Percentiles rank a stretch among this genome's conserved stretches.
phyloP scores from a whole-genome alignment of 1,140 invertebrate species.

The Oryzaephilus surinamensis region DNA sequence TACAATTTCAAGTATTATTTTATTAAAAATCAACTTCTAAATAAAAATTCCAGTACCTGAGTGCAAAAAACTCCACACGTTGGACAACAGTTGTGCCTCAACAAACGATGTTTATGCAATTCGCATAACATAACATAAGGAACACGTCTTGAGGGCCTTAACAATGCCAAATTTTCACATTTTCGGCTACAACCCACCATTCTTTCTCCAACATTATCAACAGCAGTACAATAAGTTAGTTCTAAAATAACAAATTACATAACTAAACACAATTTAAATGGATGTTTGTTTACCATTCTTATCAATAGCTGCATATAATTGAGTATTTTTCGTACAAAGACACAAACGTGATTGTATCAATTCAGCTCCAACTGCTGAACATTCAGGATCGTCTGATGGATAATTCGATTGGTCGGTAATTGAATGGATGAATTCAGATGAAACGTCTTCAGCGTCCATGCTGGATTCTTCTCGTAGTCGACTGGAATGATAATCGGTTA shows the following conservation, averaged over 20 bases:
- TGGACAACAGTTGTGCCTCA: constrained; percentile 79
- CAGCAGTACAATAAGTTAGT: constrained; percentile 23
- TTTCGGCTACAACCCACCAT: constrained; percentile 29
- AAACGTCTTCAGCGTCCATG: neutral
- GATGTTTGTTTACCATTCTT: constrained; percentile 1
- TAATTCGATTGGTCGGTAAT: too few relatives aligned
- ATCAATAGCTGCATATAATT: constrained; percentile 6
- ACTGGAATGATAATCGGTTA: neutral
- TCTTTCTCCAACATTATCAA: constrained; percentile 28
- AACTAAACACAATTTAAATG: neutral
- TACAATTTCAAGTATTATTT: constrained; percentile 27
- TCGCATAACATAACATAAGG: constrained; percentile 79
- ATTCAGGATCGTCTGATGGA: constrained; percentile 13
- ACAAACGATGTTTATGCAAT: constrained; percentile 64
- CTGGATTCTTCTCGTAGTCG: constrained; percentile 3
- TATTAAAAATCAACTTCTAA: neutral
- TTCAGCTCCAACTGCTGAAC: constrained; percentile 10
- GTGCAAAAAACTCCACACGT: constrained; percentile 86
- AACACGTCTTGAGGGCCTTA: constrained; percentile 65
- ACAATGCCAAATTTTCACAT: constrained; percentile 38
- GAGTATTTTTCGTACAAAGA: constrained; percentile 19
- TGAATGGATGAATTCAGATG: too few relatives aligned
- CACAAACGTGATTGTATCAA: constrained; percentile 20
- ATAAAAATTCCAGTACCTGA: constrained; percentile 45
- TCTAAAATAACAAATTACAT: constrained; percentile 14